These are phyloP conservation scores for Ictalurus furcatus DNA, from an alignment of 2,113 vertebrate genomes.

Conservation along the genomic window DNA sequence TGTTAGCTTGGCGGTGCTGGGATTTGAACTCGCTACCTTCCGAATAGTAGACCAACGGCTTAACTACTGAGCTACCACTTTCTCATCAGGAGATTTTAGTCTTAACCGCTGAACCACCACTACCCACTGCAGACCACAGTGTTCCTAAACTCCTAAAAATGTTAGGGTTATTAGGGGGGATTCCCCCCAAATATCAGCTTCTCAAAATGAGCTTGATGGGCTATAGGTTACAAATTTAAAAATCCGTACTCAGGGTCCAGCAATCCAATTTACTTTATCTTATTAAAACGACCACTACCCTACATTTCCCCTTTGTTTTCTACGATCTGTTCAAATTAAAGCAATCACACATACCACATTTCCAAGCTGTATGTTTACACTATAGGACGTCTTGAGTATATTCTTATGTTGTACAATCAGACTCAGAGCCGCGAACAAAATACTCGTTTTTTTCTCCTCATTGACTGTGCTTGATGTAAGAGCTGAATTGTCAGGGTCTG, in stretches of 20 bases:
- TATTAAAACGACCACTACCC: neutral
- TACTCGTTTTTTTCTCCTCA: too few species aligned
- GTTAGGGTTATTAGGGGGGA: too few species aligned
- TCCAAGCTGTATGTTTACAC: neutral
- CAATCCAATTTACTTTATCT: neutral
- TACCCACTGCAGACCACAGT: neutral
- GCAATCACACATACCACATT: neutral
- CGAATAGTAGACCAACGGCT: too few species aligned
- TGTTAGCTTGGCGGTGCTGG: too few species aligned
- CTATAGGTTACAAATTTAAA: neutral
- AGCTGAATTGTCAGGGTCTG: neutral
- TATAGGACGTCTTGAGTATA: neutral
- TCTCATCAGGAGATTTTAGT: neutral
- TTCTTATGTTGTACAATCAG: conserved; percentile 2
- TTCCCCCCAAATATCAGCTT: neutral
- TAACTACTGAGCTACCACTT: too few species aligned
- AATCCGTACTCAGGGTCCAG: neutral
- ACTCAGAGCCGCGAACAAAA: neutral
- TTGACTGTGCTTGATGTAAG: neutral
- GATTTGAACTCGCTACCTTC: too few species aligned
- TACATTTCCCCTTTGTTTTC: neutral
- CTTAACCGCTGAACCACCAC: neutral
- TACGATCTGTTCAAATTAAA: neutral
- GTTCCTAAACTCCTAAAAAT: neutral
- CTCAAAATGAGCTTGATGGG: neutral